A percentile compares a stretch with the other conserved stretches of the same genome.
These are phyloP conservation scores for Epizoanthus ramosus DNA, from an alignment of 92 coral and sea anemone genomes.

Conservation along the genomic window DNA sequence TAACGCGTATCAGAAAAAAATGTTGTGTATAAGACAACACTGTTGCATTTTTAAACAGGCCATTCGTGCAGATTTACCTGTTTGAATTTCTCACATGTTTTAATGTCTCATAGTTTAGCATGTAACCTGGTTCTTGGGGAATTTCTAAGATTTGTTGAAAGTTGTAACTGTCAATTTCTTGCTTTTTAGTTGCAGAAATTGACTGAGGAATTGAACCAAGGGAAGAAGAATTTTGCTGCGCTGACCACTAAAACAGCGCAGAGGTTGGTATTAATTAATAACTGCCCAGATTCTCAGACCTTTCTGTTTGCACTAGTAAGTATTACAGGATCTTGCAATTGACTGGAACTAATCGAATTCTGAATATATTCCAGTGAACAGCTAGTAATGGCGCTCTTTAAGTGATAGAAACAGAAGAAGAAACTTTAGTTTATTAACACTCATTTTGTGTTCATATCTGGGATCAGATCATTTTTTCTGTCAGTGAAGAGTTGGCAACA, in stretches of 20 bases:
- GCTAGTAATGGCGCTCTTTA: not conserved
- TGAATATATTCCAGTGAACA: not conserved
- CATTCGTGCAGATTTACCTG: no score
- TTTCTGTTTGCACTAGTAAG: no score
- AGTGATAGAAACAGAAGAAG: not conserved
- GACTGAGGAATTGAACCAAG: slow-evolving; percentile 53
- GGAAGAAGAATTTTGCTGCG: slow-evolving; percentile 64
- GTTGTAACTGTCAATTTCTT: no score
- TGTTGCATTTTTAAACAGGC: no score
- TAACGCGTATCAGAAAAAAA: no score
- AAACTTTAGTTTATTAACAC: not conserved
- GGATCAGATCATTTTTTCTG: no score
- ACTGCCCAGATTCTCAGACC: no score
- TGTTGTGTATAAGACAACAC: no score
- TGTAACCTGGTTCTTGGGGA: no score
- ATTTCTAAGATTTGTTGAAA: no score
- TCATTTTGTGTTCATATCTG: not conserved
- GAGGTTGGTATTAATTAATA: slow-evolving; percentile 44
- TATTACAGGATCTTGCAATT: not conserved
- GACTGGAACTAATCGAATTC: not conserved
- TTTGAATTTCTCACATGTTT: no score
- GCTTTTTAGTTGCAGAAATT: slow-evolving; percentile 71
- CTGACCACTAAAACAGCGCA: slow-evolving; percentile 62
- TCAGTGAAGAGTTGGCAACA: slow-evolving; percentile 46
- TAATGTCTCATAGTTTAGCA: no score